Conservation (phyloP, 1,140 invertebrate genomes). For the Maniola jurtina region DNA sequence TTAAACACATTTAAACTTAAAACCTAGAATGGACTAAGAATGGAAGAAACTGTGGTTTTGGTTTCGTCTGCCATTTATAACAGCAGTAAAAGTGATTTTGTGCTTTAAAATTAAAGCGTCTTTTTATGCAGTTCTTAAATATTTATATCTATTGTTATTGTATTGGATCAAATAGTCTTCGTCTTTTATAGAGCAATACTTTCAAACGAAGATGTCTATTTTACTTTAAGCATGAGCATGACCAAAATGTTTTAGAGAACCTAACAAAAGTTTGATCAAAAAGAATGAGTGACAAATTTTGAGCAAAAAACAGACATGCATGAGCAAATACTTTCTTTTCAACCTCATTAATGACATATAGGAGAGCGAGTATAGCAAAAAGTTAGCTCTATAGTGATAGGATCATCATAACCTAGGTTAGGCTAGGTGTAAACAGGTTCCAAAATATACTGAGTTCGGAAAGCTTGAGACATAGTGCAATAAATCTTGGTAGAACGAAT, state of each 20-base stretch:
- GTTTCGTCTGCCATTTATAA: slow-evolving; percentile 23
- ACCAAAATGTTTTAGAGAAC: too few species aligned
- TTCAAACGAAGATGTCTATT: neutral
- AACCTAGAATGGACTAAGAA: slow-evolving; percentile 32
- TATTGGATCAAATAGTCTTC: neutral
- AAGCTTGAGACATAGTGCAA: too few species aligned
- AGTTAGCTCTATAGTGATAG: too few species aligned
- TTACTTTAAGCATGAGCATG: neutral
- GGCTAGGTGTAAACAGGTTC: too few species aligned
- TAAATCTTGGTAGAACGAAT: too few species aligned
- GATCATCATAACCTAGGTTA: too few species aligned
- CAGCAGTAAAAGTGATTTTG: too few species aligned
- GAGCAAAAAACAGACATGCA: neutral
- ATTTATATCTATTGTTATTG: slow-evolving; percentile 25
- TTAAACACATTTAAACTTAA: slow-evolving; percentile 32
- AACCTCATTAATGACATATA: neutral
- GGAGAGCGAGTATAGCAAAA: too few species aligned
- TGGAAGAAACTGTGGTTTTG: slow-evolving; percentile 39
- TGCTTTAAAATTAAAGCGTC: slow-evolving; percentile 30
- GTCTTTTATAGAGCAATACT: neutral
- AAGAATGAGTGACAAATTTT: neutral
- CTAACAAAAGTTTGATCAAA: too few species aligned
- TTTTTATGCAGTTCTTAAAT: slow-evolving; percentile 23
- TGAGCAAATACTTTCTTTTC: neutral
- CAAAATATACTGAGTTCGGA: too few species aligned